Evolutionary conservation across 2,113 vertebrate species (phyloP).

Genomic region (Sterrhoptilus dennistouni): DNA sequence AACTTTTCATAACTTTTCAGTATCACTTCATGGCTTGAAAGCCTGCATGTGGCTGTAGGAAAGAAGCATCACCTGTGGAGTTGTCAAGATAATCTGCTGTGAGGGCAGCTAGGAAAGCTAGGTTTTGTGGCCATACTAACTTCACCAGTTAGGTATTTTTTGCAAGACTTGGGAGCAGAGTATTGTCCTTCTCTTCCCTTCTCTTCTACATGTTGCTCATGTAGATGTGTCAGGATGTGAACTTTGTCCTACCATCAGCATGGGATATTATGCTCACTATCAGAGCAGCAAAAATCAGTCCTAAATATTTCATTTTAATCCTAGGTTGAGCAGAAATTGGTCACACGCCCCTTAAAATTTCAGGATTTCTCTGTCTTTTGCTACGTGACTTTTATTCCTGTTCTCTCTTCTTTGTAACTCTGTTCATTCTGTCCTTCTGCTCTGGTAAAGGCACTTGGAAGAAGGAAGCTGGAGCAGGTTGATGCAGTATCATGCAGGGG

Average conservation of each 20-base stretch:
- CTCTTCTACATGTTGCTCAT: neutral
- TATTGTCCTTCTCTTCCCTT: neutral
- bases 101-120: neutral
- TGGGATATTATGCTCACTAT: neutral
- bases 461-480: neutral
- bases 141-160: neutral
- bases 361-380: neutral
- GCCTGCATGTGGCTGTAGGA: neutral
- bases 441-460: neutral
- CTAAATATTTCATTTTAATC: neutral
- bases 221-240: neutral
- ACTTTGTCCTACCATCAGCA: neutral
- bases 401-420: neutral
- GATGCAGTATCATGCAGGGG: accelerated
- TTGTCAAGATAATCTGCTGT: slow-evolving; percentile 24
- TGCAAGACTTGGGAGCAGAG: neutral
- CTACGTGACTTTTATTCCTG: neutral
- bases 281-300: neutral
- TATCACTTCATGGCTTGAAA: slow-evolving; percentile 5
- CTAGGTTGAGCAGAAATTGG: neutral
- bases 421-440: neutral
- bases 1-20: slow-evolving; percentile 5
- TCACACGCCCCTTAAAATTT: neutral
- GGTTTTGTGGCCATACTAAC: neutral
- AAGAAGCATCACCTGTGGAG: neutral